These are phyloP conservation scores for Steinernema feltiae DNA, from an alignment of 1,140 invertebrate genomes.

Conservation along the genomic window DNA sequence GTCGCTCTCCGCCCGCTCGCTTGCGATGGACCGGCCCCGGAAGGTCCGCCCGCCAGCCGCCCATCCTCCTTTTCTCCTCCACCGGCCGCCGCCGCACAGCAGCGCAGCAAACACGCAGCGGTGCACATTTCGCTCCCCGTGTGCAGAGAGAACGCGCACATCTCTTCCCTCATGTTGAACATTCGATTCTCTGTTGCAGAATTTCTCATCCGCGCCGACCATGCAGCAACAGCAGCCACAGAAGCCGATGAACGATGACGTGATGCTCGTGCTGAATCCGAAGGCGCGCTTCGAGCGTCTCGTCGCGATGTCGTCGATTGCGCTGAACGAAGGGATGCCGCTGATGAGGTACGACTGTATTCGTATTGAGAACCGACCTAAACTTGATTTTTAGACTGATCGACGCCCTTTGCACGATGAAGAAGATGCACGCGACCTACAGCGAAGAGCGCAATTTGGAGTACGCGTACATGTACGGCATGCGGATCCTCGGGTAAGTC, in stretches of 20 bases:
- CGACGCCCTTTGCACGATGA: neutral
- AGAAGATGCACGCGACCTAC: neutral
- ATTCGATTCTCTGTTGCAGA: neutral
- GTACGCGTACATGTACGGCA: conserved; percentile 6
- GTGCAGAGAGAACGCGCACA: neutral
- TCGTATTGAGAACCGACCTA: neutral
- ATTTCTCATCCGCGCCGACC: no score
- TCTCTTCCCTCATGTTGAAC: neutral
- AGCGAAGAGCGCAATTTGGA: neutral
- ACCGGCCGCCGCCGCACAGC: no score
- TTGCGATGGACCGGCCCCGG: no score
- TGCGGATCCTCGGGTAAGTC: neutral
- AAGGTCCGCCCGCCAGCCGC: no score
- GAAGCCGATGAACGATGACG: neutral
- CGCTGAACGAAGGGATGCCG: neutral
- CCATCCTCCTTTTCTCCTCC: no score
- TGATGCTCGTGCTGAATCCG: neutral
- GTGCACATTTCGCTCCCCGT: no score
- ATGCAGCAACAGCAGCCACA: neutral
- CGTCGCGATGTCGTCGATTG: neutral
- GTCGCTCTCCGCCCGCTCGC: no score
- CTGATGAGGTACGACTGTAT: neutral
- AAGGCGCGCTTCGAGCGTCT: neutral
- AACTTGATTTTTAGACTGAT: neutral
- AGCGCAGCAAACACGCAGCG: no score